Evolutionary conservation across 2,113 vertebrate genomes (phyloP).

Genomic region (Pygathrix nemaeus): DNA sequence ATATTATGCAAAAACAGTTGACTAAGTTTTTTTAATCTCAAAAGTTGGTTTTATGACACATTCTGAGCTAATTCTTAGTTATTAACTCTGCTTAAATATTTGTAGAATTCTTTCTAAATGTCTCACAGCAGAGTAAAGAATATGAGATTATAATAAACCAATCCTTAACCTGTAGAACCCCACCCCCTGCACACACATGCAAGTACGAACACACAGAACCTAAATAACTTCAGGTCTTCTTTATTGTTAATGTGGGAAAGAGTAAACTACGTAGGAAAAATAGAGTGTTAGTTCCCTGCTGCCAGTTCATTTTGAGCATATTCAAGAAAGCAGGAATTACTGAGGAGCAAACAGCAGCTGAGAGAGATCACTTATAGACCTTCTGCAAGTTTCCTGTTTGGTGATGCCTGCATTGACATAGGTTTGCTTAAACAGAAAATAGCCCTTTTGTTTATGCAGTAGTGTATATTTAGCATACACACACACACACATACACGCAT

Average conservation of each 20-base stretch:
- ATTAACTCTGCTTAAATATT: background rate
- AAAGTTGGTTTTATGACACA: background rate
- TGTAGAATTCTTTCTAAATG: background rate
- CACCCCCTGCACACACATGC: background rate
- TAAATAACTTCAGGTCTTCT: background rate
- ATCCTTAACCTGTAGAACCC: background rate
- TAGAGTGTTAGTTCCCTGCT: background rate
- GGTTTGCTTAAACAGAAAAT: background rate
- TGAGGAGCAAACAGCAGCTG: background rate
- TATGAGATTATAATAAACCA: background rate
- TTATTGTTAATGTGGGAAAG: background rate
- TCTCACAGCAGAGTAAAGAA: background rate
- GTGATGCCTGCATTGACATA: no score
- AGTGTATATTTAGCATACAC: background rate
- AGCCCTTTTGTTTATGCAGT: background rate
- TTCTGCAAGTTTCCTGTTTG: background rate
- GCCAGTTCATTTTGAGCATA: background rate
- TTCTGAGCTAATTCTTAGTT: background rate
- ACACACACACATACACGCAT: rapidly evolving
- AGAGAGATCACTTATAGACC: background rate
- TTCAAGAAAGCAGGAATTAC: background rate
- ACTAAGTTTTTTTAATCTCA: background rate
- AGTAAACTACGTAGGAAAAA: background rate
- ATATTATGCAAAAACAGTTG: background rate
- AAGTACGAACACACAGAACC: background rate